Evolutionary conservation across 2,797 vertebrate species (phyloP).

Genomic region (Chelidonichthys spinosus): DNA sequence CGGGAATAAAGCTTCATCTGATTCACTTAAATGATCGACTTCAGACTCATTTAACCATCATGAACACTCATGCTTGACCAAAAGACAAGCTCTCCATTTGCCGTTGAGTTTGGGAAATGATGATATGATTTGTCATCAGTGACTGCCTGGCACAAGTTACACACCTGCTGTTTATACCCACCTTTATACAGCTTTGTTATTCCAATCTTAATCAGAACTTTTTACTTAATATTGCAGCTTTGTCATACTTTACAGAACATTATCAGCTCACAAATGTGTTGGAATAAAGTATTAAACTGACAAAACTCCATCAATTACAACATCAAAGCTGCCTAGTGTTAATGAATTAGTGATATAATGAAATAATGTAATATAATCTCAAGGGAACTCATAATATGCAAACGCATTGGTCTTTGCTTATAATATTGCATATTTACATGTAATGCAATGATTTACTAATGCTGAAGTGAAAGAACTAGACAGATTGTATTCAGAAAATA

Average conservation of each 20-base stretch:
- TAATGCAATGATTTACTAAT: background rate
- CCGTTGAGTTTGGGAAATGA: slow-evolving; percentile 27
- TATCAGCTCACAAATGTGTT: background rate
- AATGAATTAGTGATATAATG: background rate
- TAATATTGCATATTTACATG: background rate
- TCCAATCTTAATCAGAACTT: background rate
- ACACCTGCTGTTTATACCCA: background rate
- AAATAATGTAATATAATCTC: background rate
- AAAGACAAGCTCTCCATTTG: background rate
- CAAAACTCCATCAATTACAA: background rate
- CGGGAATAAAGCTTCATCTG: slow-evolving; percentile 9
- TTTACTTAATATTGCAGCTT: background rate
- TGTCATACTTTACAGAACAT: background rate
- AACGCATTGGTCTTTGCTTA: background rate
- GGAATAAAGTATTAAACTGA: background rate
- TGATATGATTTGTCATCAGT: slow-evolving; percentile 10
- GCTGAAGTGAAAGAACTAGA: no score
- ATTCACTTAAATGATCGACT: slow-evolving; percentile 40
- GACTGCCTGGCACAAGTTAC: background rate
- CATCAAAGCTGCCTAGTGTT: background rate
- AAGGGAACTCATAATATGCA: background rate
- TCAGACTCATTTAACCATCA: slow-evolving; percentile 31
- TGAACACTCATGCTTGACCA: background rate
- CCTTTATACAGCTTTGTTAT: background rate
- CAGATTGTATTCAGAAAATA: background rate